Conservation (phyloP, 2,113 vertebrate genomes). For the Austrofundulus limnaeus region DNA sequence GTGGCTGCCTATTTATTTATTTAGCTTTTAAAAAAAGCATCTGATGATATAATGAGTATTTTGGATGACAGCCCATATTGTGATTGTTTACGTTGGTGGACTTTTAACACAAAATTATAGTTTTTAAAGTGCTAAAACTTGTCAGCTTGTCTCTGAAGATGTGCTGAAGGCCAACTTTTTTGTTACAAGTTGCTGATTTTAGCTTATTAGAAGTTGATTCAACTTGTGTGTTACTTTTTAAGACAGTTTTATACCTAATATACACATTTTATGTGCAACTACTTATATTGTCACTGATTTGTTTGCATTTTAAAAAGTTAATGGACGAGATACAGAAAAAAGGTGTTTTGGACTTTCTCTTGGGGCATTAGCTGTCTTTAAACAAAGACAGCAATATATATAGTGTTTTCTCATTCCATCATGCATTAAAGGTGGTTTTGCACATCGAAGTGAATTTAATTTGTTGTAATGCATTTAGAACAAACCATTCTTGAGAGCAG, state of each 20-base stretch:
- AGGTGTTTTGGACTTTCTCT: slow-evolving; percentile 48
- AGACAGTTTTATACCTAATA: neutral
- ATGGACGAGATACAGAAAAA: no score
- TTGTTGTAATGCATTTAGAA: no score
- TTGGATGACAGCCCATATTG: slow-evolving; percentile 33
- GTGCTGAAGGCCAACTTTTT: neutral
- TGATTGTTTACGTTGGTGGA: slow-evolving; percentile 13
- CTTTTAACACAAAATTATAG: slow-evolving; percentile 28
- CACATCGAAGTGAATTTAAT: neutral
- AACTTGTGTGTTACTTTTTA: no score
- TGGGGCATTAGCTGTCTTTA: slow-evolving; percentile 54
- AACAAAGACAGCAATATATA: slow-evolving; percentile 53
- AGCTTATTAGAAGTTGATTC: slow-evolving; percentile 15
- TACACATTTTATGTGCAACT: no score
- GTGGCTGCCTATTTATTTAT: slow-evolving; percentile 36
- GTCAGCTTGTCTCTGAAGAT: slow-evolving; percentile 15
- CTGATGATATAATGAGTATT: slow-evolving; percentile 55
- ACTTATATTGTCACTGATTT: neutral
- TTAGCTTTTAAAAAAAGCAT: slow-evolving; percentile 43
- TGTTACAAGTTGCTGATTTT: neutral
- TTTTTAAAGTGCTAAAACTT: slow-evolving; percentile 28
- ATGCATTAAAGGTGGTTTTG: slow-evolving; percentile 23
- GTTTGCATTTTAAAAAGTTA: neutral
- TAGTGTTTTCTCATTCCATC: slow-evolving; percentile 48
- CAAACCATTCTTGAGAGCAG: neutral